Conservation (phyloP, 2,888 invertebrate genomes). For the Pyrocoelia pectoralis region DNA sequence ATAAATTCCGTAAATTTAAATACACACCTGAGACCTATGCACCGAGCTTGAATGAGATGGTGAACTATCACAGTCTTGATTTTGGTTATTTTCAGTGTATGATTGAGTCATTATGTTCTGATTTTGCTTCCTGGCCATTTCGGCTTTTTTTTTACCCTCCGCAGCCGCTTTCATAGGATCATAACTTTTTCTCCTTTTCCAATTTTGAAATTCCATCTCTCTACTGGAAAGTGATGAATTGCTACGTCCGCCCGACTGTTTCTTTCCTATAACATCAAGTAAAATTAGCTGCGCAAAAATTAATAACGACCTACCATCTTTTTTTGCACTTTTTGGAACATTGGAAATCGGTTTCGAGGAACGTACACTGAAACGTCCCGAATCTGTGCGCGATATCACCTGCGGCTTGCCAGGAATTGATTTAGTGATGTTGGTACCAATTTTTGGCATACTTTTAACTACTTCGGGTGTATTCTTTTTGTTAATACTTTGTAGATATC, state of each 20-base stretch:
- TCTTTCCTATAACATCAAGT: conserved; percentile 58
- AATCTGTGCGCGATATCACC: conserved; percentile 67
- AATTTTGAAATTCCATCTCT: conserved; percentile 91
- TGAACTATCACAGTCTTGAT: conserved; percentile 57
- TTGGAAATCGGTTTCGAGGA: conserved; percentile 58
- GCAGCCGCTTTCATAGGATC: conserved; percentile 95
- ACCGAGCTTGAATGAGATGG: conserved; percentile 60
- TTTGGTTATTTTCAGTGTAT: conserved; percentile 51
- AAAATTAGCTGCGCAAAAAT: not conserved
- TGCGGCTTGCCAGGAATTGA: conserved; percentile 48
- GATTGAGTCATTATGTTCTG: conserved; percentile 56
- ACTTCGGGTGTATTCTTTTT: conserved; percentile 41
- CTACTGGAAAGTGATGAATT: conserved; percentile 76
- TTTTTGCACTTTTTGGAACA: conserved; percentile 48
- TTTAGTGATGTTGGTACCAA: conserved; percentile 57
- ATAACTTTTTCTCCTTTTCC: conserved; percentile 95
- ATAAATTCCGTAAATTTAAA: not conserved
- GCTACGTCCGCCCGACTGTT: conserved; percentile 69
- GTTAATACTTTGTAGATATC: conserved; percentile 55
- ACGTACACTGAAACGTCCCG: conserved; percentile 71
- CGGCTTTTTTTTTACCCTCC: conserved; percentile 77
- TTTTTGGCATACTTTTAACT: conserved; percentile 57
- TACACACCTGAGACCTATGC: conserved; percentile 57
- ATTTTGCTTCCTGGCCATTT: conserved; percentile 61
- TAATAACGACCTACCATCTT: conserved; percentile 38